Conservation (phyloP, 2,888 invertebrate genomes). For the Eilema depressum region DNA sequence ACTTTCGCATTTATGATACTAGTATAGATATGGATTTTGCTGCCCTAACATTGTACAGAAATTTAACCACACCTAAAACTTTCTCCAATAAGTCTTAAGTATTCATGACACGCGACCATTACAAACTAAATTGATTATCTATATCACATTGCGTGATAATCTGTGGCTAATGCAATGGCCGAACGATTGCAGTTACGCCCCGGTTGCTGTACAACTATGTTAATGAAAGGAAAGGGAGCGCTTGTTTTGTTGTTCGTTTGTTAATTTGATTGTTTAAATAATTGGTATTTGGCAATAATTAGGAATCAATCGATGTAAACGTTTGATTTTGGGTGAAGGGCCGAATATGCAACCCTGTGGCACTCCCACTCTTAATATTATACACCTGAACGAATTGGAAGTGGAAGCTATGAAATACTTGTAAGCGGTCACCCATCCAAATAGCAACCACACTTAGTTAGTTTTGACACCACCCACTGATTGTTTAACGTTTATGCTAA, state of each 20-base stretch:
- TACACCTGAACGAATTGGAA: no score
- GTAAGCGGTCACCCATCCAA: no score
- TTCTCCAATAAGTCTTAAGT: not conserved
- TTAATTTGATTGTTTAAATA: not conserved
- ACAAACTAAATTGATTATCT: slow-evolving; percentile 9
- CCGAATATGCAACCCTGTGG: not conserved
- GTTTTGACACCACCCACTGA: no score
- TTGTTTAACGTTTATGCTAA: no score
- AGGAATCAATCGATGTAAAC: not conserved
- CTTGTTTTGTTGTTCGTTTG: not conserved
- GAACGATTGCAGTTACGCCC: slow-evolving; percentile 21
- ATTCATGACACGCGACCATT: slow-evolving; percentile 4
- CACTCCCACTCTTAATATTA: not conserved
- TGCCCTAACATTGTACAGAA: not conserved
- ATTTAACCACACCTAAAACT: not conserved
- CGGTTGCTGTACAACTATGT: slow-evolving; percentile 5
- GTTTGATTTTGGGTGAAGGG: not conserved
- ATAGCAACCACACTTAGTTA: no score
- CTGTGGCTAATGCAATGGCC: not conserved
- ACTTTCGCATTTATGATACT: no score
- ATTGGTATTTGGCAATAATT: not conserved
- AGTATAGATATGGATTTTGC: no score
- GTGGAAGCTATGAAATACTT: no score
- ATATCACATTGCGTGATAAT: slow-evolving; percentile 12
- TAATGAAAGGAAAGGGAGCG: slow-evolving; percentile 6